A percentile compares a stretch with the other conserved stretches of the same genome.
These are phyloP conservation scores for Poecile atricapillus DNA, from an alignment of 2,113 vertebrate genomes.

Conservation along the genomic window DNA sequence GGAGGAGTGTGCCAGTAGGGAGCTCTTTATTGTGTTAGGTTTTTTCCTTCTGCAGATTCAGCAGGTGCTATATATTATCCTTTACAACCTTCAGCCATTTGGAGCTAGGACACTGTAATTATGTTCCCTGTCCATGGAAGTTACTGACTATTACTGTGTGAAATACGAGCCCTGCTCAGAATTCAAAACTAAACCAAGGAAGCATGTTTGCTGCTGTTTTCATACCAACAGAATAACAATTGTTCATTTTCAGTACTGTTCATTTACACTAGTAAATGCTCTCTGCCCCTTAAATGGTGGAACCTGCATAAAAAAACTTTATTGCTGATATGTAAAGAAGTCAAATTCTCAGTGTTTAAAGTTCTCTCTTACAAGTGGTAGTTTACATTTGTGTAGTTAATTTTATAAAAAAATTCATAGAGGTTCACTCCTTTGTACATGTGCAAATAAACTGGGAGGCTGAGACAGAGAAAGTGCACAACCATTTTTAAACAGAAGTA, in stretches of 20 bases:
- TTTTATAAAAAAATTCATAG: not conserved
- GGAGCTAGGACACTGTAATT: slow-evolving; percentile 47
- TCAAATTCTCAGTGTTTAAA: not conserved
- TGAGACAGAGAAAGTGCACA: not conserved
- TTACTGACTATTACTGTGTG: slow-evolving; percentile 49
- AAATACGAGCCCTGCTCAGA: slow-evolving; percentile 4
- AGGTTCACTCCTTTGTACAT: not conserved
- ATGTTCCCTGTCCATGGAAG: slow-evolving; percentile 34
- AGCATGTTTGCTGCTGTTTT: slow-evolving; percentile 45
- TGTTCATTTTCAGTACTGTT: slow-evolving; percentile 33
- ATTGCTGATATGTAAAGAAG: not conserved
- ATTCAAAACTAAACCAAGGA: slow-evolving; percentile 57
- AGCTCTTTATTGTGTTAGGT: not conserved
- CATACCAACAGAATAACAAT: slow-evolving; percentile 31
- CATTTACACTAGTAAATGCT: slow-evolving; percentile 21
- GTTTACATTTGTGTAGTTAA: not conserved
- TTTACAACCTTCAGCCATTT: slow-evolving; percentile 53
- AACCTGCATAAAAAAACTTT: slow-evolving; percentile 27
- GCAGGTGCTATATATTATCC: slow-evolving; percentile 46
- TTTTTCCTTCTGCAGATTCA: slow-evolving; percentile 51
- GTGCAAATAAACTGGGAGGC: not conserved
- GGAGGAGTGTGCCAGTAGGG: not conserved
- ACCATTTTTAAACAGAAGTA: not conserved
- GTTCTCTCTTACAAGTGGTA: not conserved
- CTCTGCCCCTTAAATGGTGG: not conserved